Evolutionary conservation across 2,888 invertebrate genomes (phyloP), one percentile per base, ranked within the genome.

Genomic region (Himalopsyche tibetana): DNA sequence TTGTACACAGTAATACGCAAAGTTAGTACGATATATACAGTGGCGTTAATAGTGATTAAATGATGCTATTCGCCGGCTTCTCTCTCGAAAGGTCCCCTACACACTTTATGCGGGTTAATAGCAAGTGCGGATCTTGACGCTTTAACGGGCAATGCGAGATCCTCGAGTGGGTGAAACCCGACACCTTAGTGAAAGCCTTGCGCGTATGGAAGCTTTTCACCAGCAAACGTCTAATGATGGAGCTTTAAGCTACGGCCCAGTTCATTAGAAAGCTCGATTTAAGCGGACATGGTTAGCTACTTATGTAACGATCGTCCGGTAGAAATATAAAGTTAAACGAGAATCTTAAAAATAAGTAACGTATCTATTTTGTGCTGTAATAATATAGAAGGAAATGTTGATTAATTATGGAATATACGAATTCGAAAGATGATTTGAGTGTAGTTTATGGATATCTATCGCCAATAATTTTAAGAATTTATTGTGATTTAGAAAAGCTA

Each of bases 101-200:
- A 74, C 74, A 74, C 36, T 74, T 74, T 74, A 74, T 74, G 12
- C 38, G 74, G 74, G 74, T 74, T 74, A 74, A 74, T 74, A 74
- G 74, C 74, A 15, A 74, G 74, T 74, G 74, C 74, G 74, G 74
- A 74, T 36, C 74, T 74, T 74, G 74, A 74, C 74, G 74, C 74
- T 74, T 19, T 74, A 74, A 74, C 74, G 74, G 74, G 74, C 74
- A 74, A 74, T 36, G 36, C 36, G 74, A 74, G 74, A 74, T 74
- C 74, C 74, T 74, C 36, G 74, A 74, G 28, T 36, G 63, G 28
- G 38, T n/a, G 74, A 74, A 74, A 74, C 36, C 74, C 2, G 74
- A 74, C 74, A 74, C 74, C 74, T 74, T 12, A 74, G 74, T 38
- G 74, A 74, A 74, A 74, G 74, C 74, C 15, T 15, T 15, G 36